A percentile compares a stretch with the other conserved stretches of the same genome.
Conservation (phyloP, 2,113 vertebrate species). For the Solenodon paradoxus region DNA sequence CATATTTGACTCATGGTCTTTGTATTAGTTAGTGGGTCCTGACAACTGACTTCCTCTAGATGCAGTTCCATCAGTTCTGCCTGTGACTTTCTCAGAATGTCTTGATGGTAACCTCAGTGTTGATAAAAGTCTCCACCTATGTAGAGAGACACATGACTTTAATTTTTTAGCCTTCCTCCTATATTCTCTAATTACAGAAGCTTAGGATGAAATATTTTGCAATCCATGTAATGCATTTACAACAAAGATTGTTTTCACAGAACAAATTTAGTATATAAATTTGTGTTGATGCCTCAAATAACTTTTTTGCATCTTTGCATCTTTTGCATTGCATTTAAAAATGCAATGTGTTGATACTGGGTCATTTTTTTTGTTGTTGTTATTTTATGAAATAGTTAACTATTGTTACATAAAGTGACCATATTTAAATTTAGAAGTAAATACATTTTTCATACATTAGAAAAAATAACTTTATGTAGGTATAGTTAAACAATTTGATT, state of each 20-base stretch:
- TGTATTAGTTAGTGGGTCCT: background rate
- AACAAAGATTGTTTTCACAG: background rate
- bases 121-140: background rate
- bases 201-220: background rate
- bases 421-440: background rate
- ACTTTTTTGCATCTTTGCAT: no score
- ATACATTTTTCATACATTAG: background rate
- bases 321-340: no score
- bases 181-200: background rate
- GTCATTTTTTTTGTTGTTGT: background rate
- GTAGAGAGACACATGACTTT: background rate
- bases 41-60: background rate
- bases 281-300: no score
- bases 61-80: background rate
- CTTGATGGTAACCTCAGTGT: background rate
- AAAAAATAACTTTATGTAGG: background rate
- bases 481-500: background rate
- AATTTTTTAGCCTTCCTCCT: slow-evolving; percentile 4
- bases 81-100: background rate
- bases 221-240: background rate
- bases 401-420: background rate
- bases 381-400: background rate
- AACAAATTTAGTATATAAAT: slow-evolving; percentile 23
- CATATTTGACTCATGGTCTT: background rate
- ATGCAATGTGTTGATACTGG: background rate